Evolutionary conservation across 2,113 vertebrate species (phyloP).

Genomic region (Plestiodon gilberti): DNA sequence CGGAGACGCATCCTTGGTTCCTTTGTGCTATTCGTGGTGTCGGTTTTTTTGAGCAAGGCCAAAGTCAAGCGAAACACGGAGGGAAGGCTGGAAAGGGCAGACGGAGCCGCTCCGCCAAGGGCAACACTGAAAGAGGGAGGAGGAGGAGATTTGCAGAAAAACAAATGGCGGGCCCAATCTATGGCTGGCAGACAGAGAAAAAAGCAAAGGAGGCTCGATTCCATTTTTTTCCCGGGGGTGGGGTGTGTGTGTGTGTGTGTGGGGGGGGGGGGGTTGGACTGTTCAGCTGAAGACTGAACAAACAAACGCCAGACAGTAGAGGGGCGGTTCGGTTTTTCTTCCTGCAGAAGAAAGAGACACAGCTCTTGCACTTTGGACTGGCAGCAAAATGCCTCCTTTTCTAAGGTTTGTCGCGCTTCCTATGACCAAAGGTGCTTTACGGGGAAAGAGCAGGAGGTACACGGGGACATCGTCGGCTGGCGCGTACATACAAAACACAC

Average conservation of each 20-base stretch:
- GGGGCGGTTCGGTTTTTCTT: no score
- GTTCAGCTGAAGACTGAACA: background rate
- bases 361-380: background rate
- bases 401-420: background rate
- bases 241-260: no score
- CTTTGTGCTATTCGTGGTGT: background rate
- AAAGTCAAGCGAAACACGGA: constrained; percentile 55
- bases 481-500: background rate
- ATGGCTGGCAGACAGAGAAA: background rate
- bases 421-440: background rate
- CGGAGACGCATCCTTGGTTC: background rate
- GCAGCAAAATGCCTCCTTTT: no score
- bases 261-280: no score
- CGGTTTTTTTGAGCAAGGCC: constrained; percentile 60
- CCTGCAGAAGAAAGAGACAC: background rate
- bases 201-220: no score
- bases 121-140: background rate
- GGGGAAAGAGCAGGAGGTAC: background rate
- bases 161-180: background rate
- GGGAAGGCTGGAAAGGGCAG: background rate
- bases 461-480: background rate
- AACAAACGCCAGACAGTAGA: no score
- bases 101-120: background rate
- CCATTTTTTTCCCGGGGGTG: background rate
- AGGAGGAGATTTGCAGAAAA: background rate